phyloP scores from a whole-genome alignment of 2,888 invertebrate species.

The Sinodicranocentrus sp. region DNA sequence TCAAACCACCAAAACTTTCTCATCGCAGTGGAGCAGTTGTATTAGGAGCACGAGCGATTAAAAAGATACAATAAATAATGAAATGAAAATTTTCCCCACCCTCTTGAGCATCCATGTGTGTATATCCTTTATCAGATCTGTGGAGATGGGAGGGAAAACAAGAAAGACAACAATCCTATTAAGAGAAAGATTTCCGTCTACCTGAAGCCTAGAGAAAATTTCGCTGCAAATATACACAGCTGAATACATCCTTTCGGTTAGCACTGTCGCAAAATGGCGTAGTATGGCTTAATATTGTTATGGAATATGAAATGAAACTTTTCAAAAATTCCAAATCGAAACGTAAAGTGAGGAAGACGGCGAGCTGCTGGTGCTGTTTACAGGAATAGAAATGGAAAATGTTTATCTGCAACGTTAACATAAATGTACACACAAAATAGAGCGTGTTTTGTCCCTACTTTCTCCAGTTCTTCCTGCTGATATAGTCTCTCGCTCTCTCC shows the following conservation, averaged over 20 bases:
- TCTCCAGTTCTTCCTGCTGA: too few relatives aligned
- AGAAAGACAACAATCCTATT: slow-evolving; percentile 59
- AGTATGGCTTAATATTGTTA: slow-evolving; percentile 33
- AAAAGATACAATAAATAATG: slow-evolving; percentile 67
- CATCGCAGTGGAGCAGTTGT: too few relatives aligned
- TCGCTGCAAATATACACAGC: slow-evolving; percentile 20
- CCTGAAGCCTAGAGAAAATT: slow-evolving; percentile 28
- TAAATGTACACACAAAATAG: background rate
- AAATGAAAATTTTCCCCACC: slow-evolving; percentile 65
- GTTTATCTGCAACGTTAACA: slow-evolving; percentile 20
- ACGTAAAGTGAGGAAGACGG: background rate
- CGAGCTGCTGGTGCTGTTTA: too few relatives aligned
- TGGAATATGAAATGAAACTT: slow-evolving; percentile 51
- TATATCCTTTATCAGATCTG: slow-evolving; percentile 7
- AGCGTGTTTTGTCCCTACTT: too few relatives aligned
- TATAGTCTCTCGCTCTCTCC: background rate
- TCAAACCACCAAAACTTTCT: too few relatives aligned
- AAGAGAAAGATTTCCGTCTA: slow-evolving; percentile 36
- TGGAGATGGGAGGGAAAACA: slow-evolving; percentile 5
- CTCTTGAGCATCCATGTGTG: slow-evolving; percentile 47
- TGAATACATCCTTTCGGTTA: too few relatives aligned
- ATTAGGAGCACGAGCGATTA: slow-evolving; percentile 34
- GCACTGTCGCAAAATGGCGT: slow-evolving; percentile 21
- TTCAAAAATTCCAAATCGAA: slow-evolving; percentile 32
- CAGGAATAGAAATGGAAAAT: too few relatives aligned